Base-by-base conservation (phyloP, 2,797 vertebrate species). In the Triplophysa yarkandensis region DNA sequence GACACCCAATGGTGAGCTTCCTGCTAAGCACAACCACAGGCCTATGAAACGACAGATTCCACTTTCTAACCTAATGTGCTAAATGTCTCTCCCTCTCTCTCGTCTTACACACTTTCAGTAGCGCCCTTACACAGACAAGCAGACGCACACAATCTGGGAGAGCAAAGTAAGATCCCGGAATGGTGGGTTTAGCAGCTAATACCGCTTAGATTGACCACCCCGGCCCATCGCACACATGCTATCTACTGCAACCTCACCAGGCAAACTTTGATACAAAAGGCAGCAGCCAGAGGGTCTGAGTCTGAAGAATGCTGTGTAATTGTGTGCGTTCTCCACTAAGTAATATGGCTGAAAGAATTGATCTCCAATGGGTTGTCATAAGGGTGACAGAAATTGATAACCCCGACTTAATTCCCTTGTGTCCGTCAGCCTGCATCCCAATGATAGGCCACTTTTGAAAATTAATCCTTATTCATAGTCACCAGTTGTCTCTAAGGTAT, bases 361-460 rank as follows among this genome's bases (percentile, higher is more conserved):
- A 94, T 95, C 93, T 94, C 93, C 89, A 78, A 88, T 88, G 90
- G 88, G 93, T 93, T 92, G 91, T 85, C 80, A 85, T 86, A 87
- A 88, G 94, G n/a, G 94, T 95, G 94, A 92, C 50, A 86, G 91
- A 92, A 94, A 93, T 91, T 94, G 95, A 97, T 96, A 97, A 97
- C 94, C 94, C 90, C 90, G 86, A 92, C 90, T 94, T 91, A 92
- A 89, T 88, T 91, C 87, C 91, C 92, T 90, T 88, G 88, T 91
- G 91, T 92, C 90, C 89, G 87, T 88, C 87, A 55, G 90, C 81
- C 91, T 92, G 92, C 78, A 77, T 87, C 88, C 87, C 78, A 81
- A 82, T 90, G 91, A 93, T 92, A 93, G 90, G 84, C 84, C 82
- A 89, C 91, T 94, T 92, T 93, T 39, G 89, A 91, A 94, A 94